Conservation (phyloP, 2,888 invertebrate genomes). For the Leucoptera coffeella region DNA sequence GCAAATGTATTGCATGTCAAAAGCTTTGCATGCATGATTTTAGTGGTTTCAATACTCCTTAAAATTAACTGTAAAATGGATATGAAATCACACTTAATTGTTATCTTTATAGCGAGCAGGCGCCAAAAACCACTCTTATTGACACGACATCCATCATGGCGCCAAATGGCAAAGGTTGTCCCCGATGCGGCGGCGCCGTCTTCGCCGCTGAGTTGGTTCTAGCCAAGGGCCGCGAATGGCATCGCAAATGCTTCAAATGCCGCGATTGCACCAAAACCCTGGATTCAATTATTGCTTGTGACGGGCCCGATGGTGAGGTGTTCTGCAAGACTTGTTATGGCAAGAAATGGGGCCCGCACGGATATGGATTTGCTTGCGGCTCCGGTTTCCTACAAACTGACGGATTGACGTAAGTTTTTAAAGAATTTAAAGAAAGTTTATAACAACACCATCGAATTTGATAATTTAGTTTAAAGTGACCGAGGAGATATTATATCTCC, state of each 20-base stretch:
- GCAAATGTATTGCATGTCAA: too few relatives aligned
- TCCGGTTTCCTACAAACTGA: conserved; percentile 92
- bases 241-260: conserved; percentile 91
- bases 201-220: conserved; percentile 93
- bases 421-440: background rate
- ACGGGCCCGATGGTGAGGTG: conserved; percentile 87
- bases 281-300: conserved; percentile 93
- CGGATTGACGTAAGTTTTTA: conserved; percentile 70
- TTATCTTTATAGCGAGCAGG: conserved; percentile 56
- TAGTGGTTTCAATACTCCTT: too few relatives aligned
- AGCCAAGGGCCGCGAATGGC: conserved; percentile 87
- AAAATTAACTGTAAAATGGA: too few relatives aligned
- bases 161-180: conserved; percentile 81
- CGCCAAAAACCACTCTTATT: conserved; percentile 69
- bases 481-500: too few relatives aligned
- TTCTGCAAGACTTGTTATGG: conserved; percentile 98
- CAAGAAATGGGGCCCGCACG: conserved; percentile 96
- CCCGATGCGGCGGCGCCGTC: conserved; percentile 83
- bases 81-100: too few relatives aligned
- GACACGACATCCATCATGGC: conserved; percentile 78
- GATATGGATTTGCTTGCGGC: conserved; percentile 92
- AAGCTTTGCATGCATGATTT: too few relatives aligned
- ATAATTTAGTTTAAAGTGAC: too few relatives aligned
- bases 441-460: too few relatives aligned
- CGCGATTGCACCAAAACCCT: conserved; percentile 88